phyloP scores from a whole-genome alignment of 2,113 vertebrate genomes.

The Spheniscus mendiculus region DNA sequence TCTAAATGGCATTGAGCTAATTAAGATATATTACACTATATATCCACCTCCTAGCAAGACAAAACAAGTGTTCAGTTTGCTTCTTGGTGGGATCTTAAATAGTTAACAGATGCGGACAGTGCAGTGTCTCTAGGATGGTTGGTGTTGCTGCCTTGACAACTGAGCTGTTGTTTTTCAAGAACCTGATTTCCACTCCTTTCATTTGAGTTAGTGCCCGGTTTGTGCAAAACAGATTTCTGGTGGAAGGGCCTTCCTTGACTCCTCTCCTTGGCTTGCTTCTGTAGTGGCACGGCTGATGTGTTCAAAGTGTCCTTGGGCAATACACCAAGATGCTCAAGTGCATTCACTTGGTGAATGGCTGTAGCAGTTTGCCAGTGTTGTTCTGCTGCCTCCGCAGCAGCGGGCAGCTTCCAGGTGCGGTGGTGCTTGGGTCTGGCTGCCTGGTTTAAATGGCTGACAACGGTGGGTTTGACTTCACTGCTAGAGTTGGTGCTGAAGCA shows the following conservation, averaged over 20 bases:
- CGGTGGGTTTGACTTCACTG: neutral
- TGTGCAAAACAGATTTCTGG: neutral
- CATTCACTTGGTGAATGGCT: fast-evolving
- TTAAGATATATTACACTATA: neutral
- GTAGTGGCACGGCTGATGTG: fast-evolving
- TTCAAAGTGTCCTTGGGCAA: neutral
- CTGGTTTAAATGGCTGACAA: neutral
- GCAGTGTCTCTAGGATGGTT: neutral
- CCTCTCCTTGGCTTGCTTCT: neutral
- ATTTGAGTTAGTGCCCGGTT: neutral
- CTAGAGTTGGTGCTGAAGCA: neutral
- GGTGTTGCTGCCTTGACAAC: neutral
- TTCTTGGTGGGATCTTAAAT: neutral
- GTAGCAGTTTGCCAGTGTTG: neutral
- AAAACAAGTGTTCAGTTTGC: neutral
- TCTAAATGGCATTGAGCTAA: neutral
- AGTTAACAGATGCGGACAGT: neutral
- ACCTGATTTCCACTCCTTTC: neutral
- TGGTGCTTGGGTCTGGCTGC: neutral
- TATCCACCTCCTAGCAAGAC: neutral
- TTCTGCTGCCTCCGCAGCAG: neutral
- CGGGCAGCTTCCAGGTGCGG: neutral
- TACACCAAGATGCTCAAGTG: fast-evolving
- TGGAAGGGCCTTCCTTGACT: neutral
- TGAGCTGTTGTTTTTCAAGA: neutral